A percentile compares a stretch with the other conserved stretches of the same genome.
Evolutionary conservation across 2,888 invertebrate species (phyloP).

Genomic region (Sinotaia quadrata): DNA sequence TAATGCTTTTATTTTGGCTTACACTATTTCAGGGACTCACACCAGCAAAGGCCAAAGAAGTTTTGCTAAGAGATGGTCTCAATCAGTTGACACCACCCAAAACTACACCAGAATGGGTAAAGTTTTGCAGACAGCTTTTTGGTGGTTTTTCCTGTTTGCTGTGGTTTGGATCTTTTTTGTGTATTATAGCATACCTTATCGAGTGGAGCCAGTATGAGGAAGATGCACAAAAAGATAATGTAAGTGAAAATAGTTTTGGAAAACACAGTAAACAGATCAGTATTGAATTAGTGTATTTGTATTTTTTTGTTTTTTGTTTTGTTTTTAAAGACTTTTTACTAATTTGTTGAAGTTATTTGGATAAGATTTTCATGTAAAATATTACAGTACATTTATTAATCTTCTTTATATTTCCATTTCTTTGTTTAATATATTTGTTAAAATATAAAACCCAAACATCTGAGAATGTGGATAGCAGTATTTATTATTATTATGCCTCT

Average conservation of each 20-base stretch:
- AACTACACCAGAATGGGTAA: slow-evolving; percentile 70
- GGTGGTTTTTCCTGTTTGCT: slow-evolving; percentile 68
- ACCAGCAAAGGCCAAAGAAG: slow-evolving; percentile 52
- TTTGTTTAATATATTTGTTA: no score
- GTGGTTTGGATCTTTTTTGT: slow-evolving; percentile 77
- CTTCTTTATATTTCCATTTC: no score
- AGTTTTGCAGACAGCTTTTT: slow-evolving; percentile 68
- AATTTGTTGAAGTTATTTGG: no score
- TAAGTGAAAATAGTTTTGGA: slow-evolving; percentile 62
- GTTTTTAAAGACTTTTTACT: no score
- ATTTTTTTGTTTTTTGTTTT: no score
- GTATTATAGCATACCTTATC: slow-evolving; percentile 90
- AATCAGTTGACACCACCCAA: slow-evolving; percentile 68
- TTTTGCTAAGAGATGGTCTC: slow-evolving; percentile 67
- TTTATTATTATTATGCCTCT: no score
- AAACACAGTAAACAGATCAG: not conserved
- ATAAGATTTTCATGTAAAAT: no score
- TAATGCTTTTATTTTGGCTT: no score
- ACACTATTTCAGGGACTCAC: slow-evolving; percentile 62
- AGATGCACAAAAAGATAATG: slow-evolving; percentile 95
- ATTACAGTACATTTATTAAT: no score
- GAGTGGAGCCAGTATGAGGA: slow-evolving; percentile 85
- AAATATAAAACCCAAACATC: no score
- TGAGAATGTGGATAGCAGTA: no score
- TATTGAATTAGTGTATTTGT: not conserved